Evolutionary conservation across 2,797 vertebrate species (phyloP).

Genomic region (Danio aesculapii): DNA sequence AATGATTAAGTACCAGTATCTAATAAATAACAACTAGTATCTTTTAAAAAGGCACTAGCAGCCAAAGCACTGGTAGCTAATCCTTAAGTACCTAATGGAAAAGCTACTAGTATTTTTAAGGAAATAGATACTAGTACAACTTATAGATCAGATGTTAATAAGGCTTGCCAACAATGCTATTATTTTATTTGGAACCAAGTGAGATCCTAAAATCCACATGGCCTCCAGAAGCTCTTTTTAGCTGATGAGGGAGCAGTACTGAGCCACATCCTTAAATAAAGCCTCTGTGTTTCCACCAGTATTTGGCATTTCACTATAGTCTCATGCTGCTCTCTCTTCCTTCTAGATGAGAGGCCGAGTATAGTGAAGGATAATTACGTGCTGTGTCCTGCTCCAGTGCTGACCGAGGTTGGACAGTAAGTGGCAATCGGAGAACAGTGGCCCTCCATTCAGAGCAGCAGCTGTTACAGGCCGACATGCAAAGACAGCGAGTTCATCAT

Average conservation of each 20-base stretch:
- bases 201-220: constrained; percentile 1
- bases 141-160: no score
- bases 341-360: constrained; percentile 86
- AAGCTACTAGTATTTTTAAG: no score
- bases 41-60: no score
- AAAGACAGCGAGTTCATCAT: constrained; percentile 27
- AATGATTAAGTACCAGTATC: no score
- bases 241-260: neutral
- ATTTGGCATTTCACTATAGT: constrained; percentile 35
- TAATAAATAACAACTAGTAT: no score
- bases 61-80: no score
- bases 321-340: constrained; percentile 53
- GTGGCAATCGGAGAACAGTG: constrained; percentile 70
- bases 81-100: no score
- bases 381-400: constrained; percentile 88
- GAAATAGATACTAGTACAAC: no score
- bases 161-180: neutral
- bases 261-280: constrained; percentile 32
- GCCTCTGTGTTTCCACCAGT: constrained; percentile 53
- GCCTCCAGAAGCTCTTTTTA: neutral
- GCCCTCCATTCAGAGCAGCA: constrained; percentile 41
- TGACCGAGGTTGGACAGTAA: constrained; percentile 92
- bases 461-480: constrained; percentile 23
- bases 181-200: constrained; percentile 27
- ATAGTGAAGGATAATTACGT: constrained; percentile 82